phyloP scores from a whole-genome alignment of 2,888 invertebrate genomes.

The Hypselothyrea guttata region DNA sequence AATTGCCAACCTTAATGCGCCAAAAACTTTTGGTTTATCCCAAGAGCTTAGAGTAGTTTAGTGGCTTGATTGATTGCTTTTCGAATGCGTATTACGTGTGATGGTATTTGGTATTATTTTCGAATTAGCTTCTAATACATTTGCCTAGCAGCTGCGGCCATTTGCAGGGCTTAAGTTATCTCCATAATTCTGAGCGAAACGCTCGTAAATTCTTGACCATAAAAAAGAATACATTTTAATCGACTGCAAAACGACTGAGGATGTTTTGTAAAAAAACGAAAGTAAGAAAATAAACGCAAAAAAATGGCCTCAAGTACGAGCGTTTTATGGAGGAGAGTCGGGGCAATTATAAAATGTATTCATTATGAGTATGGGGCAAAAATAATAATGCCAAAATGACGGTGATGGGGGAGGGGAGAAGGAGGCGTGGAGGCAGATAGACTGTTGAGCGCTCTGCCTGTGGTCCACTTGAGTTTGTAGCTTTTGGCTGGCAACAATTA shows the following conservation, averaged over 20 bases:
- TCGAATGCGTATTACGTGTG: not conserved
- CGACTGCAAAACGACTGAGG: constrained; percentile 39
- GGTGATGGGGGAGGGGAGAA: constrained; percentile 2
- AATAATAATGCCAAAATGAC: constrained; percentile 68
- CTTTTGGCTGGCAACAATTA: constrained; percentile 67
- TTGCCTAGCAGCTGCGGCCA: not conserved
- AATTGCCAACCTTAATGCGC: too few species aligned
- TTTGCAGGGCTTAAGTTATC: constrained; percentile 11
- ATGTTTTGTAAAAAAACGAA: constrained; percentile 7
- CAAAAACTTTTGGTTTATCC: too few species aligned
- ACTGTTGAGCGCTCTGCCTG: constrained; percentile 17
- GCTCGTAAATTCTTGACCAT: constrained; percentile 28
- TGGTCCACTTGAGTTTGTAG: constrained; percentile 68
- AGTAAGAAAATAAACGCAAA: constrained; percentile 8
- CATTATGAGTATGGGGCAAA: constrained; percentile 49
- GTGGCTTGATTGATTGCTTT: constrained; percentile 8
- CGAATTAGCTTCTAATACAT: not conserved
- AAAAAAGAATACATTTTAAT: constrained; percentile 40
- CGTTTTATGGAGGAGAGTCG: constrained; percentile 30
- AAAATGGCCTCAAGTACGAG: constrained; percentile 44
- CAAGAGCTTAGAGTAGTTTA: not conserved
- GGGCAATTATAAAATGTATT: constrained; percentile 71
- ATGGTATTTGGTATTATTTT: too few species aligned
- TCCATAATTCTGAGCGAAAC: constrained; percentile 19
- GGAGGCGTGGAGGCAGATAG: not conserved